Evolutionary conservation across 1,140 invertebrate genomes (phyloP), one percentile per base, ranked within the genome.

Genomic region (Neodiprion fabricii): DNA sequence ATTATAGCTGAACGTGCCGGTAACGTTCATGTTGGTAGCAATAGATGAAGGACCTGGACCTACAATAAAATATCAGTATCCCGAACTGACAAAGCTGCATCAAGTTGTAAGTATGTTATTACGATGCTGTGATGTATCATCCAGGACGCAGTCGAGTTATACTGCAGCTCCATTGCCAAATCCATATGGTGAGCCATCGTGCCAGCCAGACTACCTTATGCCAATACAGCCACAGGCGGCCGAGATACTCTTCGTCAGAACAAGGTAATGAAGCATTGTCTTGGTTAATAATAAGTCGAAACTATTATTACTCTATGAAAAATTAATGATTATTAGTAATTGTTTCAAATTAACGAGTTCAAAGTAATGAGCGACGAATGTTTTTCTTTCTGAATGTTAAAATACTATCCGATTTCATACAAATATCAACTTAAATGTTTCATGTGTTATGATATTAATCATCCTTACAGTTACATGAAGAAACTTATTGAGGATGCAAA

Each of bases 401-500:
- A 40, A 40, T 40, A 40, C 28, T 40, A 40, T 40, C 28, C 28
- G 28, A 40, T 40, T 40, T 40, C 2, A 40, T 40, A 5, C 28
- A 40, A 40, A 40, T 40, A 40, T 40, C 28, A 40, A 40, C 28
- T 40, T 40, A 40, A 40, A 40, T 40, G 5, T 40, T 40, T 40
- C 2, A 5, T 40, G 28, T 40, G 28, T 40, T 40, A 40, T 40
- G 28, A 40, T 40, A 40, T 3, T 5, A 4, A 40, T 40, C 28
- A 70, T 72, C 84, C 79, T 67, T 90, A 75, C 75, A 94, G 93
- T 78, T 98, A 98, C 84, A 94, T 99, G 72, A 99, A 99, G 86
- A 99, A 99, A 85, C 89, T 99, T 8, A 96, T 98, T 17, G 97
- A 99, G 86, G 97, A 99, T 82, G 95, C 95, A 47, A 97, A 96